Base-by-base conservation (phyloP, 1,140 invertebrate species). In the Gryon sp. region DNA sequence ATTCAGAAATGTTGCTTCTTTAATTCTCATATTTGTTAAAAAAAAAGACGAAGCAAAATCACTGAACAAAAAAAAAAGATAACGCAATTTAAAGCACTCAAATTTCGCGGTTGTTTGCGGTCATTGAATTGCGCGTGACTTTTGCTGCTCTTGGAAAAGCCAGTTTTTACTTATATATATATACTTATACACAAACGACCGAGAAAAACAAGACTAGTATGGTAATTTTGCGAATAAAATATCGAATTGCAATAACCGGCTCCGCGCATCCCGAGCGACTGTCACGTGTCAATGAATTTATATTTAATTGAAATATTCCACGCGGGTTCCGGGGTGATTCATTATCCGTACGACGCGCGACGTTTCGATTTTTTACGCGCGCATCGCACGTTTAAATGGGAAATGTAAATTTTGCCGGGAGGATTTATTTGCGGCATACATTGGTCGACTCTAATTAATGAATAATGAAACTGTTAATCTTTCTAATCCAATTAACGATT, bases 401-500 rank as follows among this genome's bases (percentile, higher is more conserved):
- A 32, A 40, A 41, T 52, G 36, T 14, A 52, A 65, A 65, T 53
- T n/a, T n/a, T n/a, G n/a, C 1, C 45, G 18, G 28, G 43, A 14
- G 7, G 22, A 12, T 28, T 55, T 20, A 18, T 36, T 52, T 6
- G 16, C 30, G 46, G 16, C 11, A 28, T 4, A 0, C 7, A n/a
- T 45, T 24, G 2, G 5, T 22, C 8, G 48, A 8, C 22, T 18
- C 53, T 45, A 70, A 73, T 65, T 48, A 75, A 68, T 55, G 46
- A 40, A 50, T 63, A 57, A 63, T 41, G 46, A 62, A 66, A 45
- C 55, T 30, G 62, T 65, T 59, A 66, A 74, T 66, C 55, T 16
- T 43, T 50, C 55, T 63, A 68, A 63, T 76, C 57, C 55, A 63
- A 76, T 76, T 68, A 76, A 76, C 63, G 24, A 32, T 16, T 50